Conservation (phyloP, 2,888 invertebrate species). For the Mythimna impura region DNA sequence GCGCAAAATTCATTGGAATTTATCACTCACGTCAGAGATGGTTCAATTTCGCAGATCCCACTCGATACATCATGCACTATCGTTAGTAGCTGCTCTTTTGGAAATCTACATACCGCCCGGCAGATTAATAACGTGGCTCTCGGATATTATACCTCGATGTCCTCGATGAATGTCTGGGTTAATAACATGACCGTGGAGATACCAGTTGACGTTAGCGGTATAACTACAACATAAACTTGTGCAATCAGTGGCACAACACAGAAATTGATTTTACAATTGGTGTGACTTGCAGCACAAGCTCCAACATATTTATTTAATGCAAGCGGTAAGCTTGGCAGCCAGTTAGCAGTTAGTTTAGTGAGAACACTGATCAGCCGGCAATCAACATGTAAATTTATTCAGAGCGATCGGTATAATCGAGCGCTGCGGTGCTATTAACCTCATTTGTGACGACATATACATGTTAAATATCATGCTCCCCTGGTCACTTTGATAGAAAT, state of each 20-base stretch:
- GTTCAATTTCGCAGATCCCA: slow-evolving; percentile 72
- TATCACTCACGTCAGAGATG: slow-evolving; percentile 76
- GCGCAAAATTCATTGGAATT: slow-evolving; percentile 85
- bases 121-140: slow-evolving; percentile 38
- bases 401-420: slow-evolving; percentile 86
- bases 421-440: slow-evolving; percentile 85
- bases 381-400: slow-evolving; percentile 89
- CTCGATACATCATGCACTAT: slow-evolving; percentile 49
- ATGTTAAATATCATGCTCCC: slow-evolving; percentile 79
- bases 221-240: slow-evolving; percentile 43
- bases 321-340: slow-evolving; percentile 74
- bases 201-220: slow-evolving; percentile 30
- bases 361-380: slow-evolving; percentile 83
- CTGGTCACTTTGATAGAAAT: slow-evolving; percentile 76
- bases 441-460: slow-evolving; percentile 81
- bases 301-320: slow-evolving; percentile 77
- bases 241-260: slow-evolving; percentile 60
- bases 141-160: slow-evolving; percentile 26
- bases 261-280: slow-evolving; percentile 73
- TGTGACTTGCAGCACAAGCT: slow-evolving; percentile 65
- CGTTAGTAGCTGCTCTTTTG: slow-evolving; percentile 37
- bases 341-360: slow-evolving; percentile 82
- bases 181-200: slow-evolving; percentile 28
- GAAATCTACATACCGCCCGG: slow-evolving; percentile 12
- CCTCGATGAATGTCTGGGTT: slow-evolving; percentile 33